Percentiles rank a stretch among this genome's conserved stretches.
These are phyloP conservation scores for Steinernema carpocapsae DNA, from an alignment of 2,888 invertebrate species.

Conservation along the genomic window DNA sequence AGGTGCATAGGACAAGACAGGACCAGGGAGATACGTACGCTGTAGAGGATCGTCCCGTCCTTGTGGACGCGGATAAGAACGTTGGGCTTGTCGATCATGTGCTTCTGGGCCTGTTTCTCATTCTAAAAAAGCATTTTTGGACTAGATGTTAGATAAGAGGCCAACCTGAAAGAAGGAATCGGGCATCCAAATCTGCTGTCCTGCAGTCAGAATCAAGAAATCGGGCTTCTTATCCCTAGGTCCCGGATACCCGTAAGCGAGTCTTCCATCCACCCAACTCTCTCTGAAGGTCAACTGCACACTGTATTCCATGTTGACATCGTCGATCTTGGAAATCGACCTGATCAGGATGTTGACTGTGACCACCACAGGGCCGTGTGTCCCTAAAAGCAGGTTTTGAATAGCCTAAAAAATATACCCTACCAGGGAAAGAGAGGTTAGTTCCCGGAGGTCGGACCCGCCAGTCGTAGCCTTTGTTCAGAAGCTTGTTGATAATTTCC, in stretches of 20 bases:
- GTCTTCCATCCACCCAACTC: conserved; percentile 91
- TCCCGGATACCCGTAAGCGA: conserved; percentile 67
- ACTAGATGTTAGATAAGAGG: neutral
- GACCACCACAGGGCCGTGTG: conserved; percentile 66
- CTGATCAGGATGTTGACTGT: conserved; percentile 66
- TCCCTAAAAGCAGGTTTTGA: conserved; percentile 42
- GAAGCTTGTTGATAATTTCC: conserved; percentile 63
- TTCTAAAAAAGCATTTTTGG: conserved; percentile 76
- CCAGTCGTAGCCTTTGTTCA: conserved; percentile 67
- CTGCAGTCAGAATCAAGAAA: conserved; percentile 66
- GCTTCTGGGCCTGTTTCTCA: conserved; percentile 89
- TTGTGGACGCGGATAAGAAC: conserved; percentile 95
- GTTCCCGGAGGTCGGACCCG: conserved; percentile 66
- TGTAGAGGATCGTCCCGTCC: conserved; percentile 75
- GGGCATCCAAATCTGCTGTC: conserved; percentile 94
- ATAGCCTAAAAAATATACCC: neutral
- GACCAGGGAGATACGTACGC: conserved; percentile 84
- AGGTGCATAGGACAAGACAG: conserved; percentile 96
- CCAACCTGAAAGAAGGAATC: conserved; percentile 80
- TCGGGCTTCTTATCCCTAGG: conserved; percentile 56
- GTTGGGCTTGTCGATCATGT: conserved; percentile 73
- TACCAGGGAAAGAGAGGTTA: conserved; percentile 60
- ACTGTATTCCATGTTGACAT: conserved; percentile 73
- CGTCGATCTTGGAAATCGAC: conserved; percentile 68
- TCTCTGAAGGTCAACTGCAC: conserved; percentile 95